A percentile compares a stretch with the other conserved stretches of the same genome.
These are phyloP conservation scores for Galemys pyrenaicus DNA, from an alignment of 2,113 vertebrate genomes.

Conservation along the genomic window DNA sequence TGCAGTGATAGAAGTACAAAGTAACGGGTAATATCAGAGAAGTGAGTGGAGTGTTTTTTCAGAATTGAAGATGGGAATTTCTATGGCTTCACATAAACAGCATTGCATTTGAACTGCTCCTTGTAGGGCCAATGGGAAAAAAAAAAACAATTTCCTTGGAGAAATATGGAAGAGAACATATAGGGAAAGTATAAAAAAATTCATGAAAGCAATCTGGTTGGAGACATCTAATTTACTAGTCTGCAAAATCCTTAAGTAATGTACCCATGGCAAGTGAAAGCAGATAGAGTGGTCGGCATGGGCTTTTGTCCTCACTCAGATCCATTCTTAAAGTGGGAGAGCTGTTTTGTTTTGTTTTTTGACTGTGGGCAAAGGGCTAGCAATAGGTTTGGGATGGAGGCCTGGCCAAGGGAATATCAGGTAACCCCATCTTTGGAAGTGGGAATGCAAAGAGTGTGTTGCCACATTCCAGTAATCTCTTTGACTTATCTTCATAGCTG, in stretches of 20 bases:
- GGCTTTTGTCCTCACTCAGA: not conserved
- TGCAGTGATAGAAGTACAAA: not conserved
- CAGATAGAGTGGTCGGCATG: not conserved
- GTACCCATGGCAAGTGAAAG: not conserved
- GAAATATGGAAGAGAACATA: not conserved
- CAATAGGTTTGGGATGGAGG: not conserved
- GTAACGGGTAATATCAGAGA: not conserved
- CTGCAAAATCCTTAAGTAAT: not conserved
- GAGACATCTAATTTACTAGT: not conserved
- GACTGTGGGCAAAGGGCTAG: not conserved
- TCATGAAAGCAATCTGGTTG: not conserved
- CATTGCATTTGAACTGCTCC: not conserved
- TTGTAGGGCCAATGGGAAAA: not conserved
- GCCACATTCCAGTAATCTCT: not conserved
- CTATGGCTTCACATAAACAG: not conserved
- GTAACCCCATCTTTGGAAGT: not conserved
- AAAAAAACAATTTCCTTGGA: not conserved
- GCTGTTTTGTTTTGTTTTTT: not conserved
- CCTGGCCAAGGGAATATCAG: not conserved
- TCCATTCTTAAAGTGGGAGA: not conserved
- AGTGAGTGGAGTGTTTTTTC: not conserved
- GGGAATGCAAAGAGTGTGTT: not conserved
- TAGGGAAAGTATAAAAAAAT: not conserved
- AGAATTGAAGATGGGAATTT: not conserved
- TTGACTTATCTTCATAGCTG: not conserved